Evolutionary conservation across 2,888 invertebrate genomes (phyloP), one percentile per base, ranked within the genome.

Genomic region (Villa cingulata): DNA sequence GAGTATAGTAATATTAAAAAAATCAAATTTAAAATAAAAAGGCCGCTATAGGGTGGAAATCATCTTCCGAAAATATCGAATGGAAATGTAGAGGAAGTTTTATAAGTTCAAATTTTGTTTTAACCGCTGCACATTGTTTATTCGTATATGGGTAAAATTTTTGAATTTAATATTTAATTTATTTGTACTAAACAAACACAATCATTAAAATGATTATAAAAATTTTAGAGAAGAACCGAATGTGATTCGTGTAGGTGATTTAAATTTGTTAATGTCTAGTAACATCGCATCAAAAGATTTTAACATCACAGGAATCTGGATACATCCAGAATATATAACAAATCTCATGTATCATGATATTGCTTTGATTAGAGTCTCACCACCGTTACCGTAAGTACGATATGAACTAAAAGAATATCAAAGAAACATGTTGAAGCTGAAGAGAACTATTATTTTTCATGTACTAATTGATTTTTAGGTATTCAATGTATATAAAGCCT

Each of bases 341-440:
- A 62, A 67, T 4, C 56, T 59, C 23, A 66, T 68, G 54, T 75
- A 75, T 58, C 62, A 73, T 48, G 76, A 76, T 51, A 74, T 76
- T 51, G 75, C 74, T 10, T 56, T 76, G 2, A 41, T 76, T 14
- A 56, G 65, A 51, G 12, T 32, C 12, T 32, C 29, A 32, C 29
- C 29, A 12, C n/a, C n/a, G n/a, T n/a, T 12, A n/a, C n/a, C n/a
- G n/a, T n/a, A n/a, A n/a, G n/a, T n/a, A n/a, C n/a, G n/a, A n/a
- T n/a, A n/a, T n/a, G n/a, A n/a, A n/a, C n/a, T n/a, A n/a, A n/a
- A n/a, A n/a, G n/a, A n/a, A n/a, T n/a, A n/a, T n/a, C n/a, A n/a
- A n/a, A n/a, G n/a, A n/a, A n/a, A n/a, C n/a, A n/a, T n/a, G n/a
- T n/a, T n/a, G n/a, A n/a, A n/a, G n/a, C n/a, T n/a, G n/a, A n/a